Evolutionary conservation across 2,113 vertebrate species (phyloP), one percentile per base, ranked within the genome.

Genomic region (Apteryx mantelli): DNA sequence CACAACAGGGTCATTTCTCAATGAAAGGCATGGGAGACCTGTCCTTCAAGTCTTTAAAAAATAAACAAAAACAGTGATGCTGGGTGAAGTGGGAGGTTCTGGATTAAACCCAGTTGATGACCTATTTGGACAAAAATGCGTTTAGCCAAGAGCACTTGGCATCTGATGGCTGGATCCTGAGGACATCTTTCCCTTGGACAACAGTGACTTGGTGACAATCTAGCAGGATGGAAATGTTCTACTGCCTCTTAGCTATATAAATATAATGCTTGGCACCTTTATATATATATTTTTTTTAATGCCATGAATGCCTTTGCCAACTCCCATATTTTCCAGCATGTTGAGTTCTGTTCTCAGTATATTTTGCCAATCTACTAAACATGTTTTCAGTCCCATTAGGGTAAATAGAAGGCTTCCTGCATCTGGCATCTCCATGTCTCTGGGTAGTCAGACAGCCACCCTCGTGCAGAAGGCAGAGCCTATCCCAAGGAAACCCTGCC

Each of bases 331-430:
- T 97, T 97, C 93, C 84, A 96, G 69, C 32, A 0, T 53, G 79
- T 40, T 78, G 88, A 63, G 38, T 82, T 82, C 88, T 80, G n/a
- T 53, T 80, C 58, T 82, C 56, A 13, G 76, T 78, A 16, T 89
- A 56, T 91, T 95, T 94, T 89, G 93, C 97, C 92, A 97, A 85
- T 61, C 86, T 89, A 60, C 76, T 61, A 10, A 87, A 64, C 61
- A 13, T 94, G 73, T 97, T 96, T 97, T 86, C 76, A 90, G 82
- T 88, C 93, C 78, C 82, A 30, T 78, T 79, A 64, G 71, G 60
- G 70, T 89, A 88, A 95, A 96, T 46, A 94, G 74, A 92, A 91
- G 73, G 32, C 75, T 94, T 86, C 82, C 78, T 89, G 64, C 95
- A 79, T 88, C 93, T 96, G 95, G 82, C 64, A 38, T 80, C 80